These are phyloP conservation scores for Myotis findleyi DNA, from an alignment of 2,797 vertebrate genomes.

Conservation along the genomic window DNA sequence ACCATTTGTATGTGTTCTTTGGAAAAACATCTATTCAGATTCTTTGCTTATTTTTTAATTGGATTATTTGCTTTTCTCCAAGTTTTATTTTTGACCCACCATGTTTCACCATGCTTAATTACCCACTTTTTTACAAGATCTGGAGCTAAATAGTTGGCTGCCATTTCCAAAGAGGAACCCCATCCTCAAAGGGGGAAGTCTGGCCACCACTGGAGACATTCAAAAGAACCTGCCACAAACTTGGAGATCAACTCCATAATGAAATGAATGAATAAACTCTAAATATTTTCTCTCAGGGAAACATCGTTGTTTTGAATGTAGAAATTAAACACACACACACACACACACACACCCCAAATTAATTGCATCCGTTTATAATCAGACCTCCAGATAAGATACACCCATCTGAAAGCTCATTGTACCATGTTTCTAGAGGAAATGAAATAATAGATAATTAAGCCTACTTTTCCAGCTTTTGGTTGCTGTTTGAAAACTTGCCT, in stretches of 20 bases:
- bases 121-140: background rate
- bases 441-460: background rate
- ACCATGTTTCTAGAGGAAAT: background rate
- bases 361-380: background rate
- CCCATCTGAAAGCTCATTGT: background rate
- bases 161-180: background rate
- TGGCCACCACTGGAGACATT: background rate
- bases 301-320: background rate
- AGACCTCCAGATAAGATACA: background rate
- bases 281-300: slow-evolving; percentile 55
- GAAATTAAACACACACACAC: background rate
- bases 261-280: background rate
- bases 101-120: background rate
- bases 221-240: background rate
- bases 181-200: background rate
- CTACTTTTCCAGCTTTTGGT: background rate
- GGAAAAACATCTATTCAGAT: background rate
- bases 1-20: background rate
- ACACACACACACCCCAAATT: background rate
- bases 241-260: slow-evolving; percentile 11
- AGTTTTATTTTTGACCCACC: background rate
- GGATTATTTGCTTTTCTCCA: background rate
- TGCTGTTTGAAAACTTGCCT: background rate
- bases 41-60: slow-evolving; percentile 1
- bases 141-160: background rate